Evolutionary conservation across 1,140 invertebrate species (phyloP), one percentile per base, ranked within the genome.

Genomic region (Saccostrea echinata): DNA sequence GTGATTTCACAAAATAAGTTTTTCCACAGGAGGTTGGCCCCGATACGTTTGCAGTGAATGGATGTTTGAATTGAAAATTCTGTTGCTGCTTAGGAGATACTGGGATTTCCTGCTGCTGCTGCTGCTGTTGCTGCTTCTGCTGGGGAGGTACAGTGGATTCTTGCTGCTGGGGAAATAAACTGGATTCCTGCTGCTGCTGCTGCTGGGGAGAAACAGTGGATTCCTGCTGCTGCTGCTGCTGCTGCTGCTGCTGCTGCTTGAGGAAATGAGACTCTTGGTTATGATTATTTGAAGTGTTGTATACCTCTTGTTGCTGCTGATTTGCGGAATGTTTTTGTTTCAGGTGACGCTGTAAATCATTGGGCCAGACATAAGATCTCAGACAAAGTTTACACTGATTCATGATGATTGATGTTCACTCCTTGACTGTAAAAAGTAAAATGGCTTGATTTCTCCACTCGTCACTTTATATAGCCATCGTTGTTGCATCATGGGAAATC

Each of bases 281-380:
- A n/a, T n/a, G n/a, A n/a, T n/a, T n/a, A n/a, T n/a, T n/a, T n/a
- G n/a, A n/a, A n/a, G n/a, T n/a, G n/a, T n/a, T n/a, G n/a, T n/a
- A n/a, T n/a, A n/a, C n/a, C n/a, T n/a, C n/a, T n/a, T n/a, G n/a
- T n/a, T n/a, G n/a, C n/a, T 52, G n/a, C 83, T 64, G 16, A 21
- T 64, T 64, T 8, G n/a, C n/a, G 8, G 61, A 21, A 24, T 85
- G 84, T 64, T 85, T 85, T 13, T 12, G 33, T 85, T 85, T 85
- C 35, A 85, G 8, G 33, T 85, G 84, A n/a, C n/a, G n/a, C n/a
- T n/a, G n/a, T 64, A 85, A 68, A 61, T 85, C 84, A 30, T 85
- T 55, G 3, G 83, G 51, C 53, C 83, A 84, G 11, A 52, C 53
- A 84, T 84, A 84, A 53, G 51, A 13, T 84, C 24, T 81, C 21